Conservation (phyloP, 2,113 vertebrate species). For the Anthoscopus minutus region DNA sequence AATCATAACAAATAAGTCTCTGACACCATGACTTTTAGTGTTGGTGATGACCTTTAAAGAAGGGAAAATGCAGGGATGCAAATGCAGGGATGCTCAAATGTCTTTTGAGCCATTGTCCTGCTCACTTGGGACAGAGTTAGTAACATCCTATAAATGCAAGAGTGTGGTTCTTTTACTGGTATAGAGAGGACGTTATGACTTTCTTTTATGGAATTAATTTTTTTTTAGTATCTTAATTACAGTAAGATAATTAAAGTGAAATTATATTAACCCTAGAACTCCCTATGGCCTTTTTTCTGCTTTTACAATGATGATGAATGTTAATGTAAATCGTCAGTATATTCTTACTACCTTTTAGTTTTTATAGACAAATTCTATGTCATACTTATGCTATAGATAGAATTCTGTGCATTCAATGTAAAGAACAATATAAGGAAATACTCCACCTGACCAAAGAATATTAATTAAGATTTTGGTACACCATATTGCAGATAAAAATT, state of each 20-base stretch:
- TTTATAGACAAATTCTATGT: conserved; percentile 16
- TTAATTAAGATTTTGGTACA: conserved; percentile 61
- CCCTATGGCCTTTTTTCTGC: conserved; percentile 38
- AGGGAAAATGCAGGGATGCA: neutral
- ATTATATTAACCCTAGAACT: conserved; percentile 55
- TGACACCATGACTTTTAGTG: neutral
- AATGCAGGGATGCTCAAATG: no score
- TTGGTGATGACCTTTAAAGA: neutral
- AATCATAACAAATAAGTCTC: neutral
- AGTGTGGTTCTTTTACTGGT: neutral
- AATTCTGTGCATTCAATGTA: conserved; percentile 1
- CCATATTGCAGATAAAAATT: conserved; percentile 35
- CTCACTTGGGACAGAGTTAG: neutral
- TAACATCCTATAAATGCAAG: conserved; percentile 1
- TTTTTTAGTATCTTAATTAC: conserved; percentile 67
- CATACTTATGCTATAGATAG: conserved; percentile 37
- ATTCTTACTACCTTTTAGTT: conserved; percentile 24
- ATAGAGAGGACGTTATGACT: conserved; percentile 40
- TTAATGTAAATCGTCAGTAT: conserved; percentile 64
- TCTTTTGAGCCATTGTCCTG: neutral
- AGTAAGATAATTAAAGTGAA: conserved; percentile 65
- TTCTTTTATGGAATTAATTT: conserved; percentile 39
- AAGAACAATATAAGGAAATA: neutral
- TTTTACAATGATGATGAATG: conserved; percentile 61
- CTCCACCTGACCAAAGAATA: conserved; percentile 17